Evolutionary conservation across 1,140 invertebrate genomes (phyloP), one percentile per base, ranked within the genome.

Genomic region (Cyphomyrmex costatus): DNA sequence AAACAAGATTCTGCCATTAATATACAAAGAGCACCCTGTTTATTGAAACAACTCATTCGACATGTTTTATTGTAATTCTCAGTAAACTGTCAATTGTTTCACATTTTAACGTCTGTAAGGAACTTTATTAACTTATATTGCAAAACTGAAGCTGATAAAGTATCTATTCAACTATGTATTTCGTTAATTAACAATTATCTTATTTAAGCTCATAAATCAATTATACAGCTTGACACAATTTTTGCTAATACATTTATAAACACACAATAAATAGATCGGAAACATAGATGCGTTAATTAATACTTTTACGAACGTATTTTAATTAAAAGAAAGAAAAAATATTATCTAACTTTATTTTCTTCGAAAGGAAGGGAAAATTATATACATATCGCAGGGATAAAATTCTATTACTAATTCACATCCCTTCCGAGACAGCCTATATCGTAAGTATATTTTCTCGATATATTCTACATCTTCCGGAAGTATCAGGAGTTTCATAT

Each of bases 381-480:
- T 78, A 76, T 8, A 49, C 12, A 19, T n/a, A 66, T 56, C 30
- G 12, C 14, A 10, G 27, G 5, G 21, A 42, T 56, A 56, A 56
- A 24, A 80, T 27, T 3, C 30, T 73, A 73, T 49, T 56, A 80
- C 30, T 73, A 60, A 83, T 83, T 82, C 42, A 83, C 66, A 82
- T 2, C 19, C 8, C 8, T 49, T 73, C 14, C 70, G 79, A 42
- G 79, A 73, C 33, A 60, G 68, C 36, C 68, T 73, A 70, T 58
- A 73, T 21, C 33, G 24, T 33, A 73, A 71, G 71, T n/a, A 16
- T 68, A 19, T 68, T 4, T 66, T 36, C 6, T 42, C 30, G n/a
- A 73, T 42, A 82, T 14, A 71, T 66, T 4, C 4, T 46, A 66
- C 33, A 42, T 66, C 33, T 66, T 46, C 5, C n/a, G n/a, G 56